These are phyloP conservation scores for Molothrus ater DNA, from an alignment of 2,797 vertebrate species.

Conservation along the genomic window DNA sequence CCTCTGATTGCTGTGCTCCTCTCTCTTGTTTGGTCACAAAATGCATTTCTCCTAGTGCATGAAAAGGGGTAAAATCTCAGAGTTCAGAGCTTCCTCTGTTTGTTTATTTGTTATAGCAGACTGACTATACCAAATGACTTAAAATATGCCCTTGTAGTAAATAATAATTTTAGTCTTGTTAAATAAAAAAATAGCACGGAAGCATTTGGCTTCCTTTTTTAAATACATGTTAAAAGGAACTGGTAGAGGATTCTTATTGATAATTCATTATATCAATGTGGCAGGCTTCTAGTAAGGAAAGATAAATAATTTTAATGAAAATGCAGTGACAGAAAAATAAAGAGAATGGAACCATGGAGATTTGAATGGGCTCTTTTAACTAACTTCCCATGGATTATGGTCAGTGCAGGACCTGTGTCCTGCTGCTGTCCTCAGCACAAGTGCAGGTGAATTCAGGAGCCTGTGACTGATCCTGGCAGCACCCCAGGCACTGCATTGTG, in stretches of 20 bases:
- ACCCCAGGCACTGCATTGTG: background rate
- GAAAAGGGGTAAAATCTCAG: background rate
- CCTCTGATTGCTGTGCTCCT: background rate
- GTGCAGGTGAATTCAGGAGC: background rate
- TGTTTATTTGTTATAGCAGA: background rate
- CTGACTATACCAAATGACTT: background rate
- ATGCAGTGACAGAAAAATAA: slow-evolving; percentile 43
- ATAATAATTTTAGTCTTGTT: slow-evolving; percentile 48
- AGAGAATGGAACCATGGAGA: background rate
- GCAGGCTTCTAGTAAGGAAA: slow-evolving; percentile 12
- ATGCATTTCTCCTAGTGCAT: background rate
- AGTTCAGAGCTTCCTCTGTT: background rate
- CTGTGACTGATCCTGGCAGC: accelerated
- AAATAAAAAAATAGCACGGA: slow-evolving; percentile 29
- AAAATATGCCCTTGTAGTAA: slow-evolving; percentile 7
- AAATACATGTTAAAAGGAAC: background rate
- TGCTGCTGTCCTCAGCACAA: background rate
- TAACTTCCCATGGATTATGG: background rate
- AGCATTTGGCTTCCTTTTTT: slow-evolving; percentile 16
- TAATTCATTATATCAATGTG: background rate
- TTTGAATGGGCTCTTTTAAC: background rate
- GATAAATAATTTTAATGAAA: slow-evolving; percentile 33
- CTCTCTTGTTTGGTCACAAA: background rate
- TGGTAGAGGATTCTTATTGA: background rate
- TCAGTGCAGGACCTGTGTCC: background rate